Evolutionary conservation across 2,888 invertebrate genomes (phyloP).

Genomic region (Halocaridina rubra): DNA sequence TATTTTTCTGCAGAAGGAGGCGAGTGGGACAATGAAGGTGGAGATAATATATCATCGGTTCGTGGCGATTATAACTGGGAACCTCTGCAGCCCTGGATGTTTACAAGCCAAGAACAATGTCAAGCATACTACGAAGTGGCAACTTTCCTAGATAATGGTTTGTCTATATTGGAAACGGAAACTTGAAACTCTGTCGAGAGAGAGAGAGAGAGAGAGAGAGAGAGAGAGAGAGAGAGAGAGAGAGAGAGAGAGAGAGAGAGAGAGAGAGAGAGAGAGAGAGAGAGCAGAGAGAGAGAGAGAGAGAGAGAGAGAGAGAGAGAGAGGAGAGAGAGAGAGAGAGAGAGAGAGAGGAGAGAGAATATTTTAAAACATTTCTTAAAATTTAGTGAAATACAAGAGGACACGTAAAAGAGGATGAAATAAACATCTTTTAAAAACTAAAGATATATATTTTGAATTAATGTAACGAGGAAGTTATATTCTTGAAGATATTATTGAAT

Average conservation of each 20-base stretch:
- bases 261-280: slow-evolving; percentile 3
- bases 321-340: too few species aligned
- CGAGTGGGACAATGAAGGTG: neutral
- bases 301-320: too few species aligned
- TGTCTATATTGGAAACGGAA: neutral
- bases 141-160: neutral
- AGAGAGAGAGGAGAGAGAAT: too few species aligned
- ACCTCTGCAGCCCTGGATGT: neutral
- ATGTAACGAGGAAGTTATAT: too few species aligned
- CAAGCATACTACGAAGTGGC: neutral
- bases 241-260: slow-evolving; percentile 14
- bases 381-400: too few species aligned
- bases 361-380: too few species aligned
- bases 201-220: neutral
- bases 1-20: neutral
- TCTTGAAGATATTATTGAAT: too few species aligned
- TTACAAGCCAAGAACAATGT: neutral
- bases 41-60: neutral
- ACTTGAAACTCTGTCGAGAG: neutral
- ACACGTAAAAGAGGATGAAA: too few species aligned
- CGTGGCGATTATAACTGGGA: neutral
- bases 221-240: slow-evolving; percentile 18
- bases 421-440: too few species aligned
- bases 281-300: too few species aligned
- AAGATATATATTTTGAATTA: too few species aligned